These are phyloP conservation scores for Podargus strigoides DNA, from an alignment of 2,797 vertebrate genomes.

Conservation along the genomic window DNA sequence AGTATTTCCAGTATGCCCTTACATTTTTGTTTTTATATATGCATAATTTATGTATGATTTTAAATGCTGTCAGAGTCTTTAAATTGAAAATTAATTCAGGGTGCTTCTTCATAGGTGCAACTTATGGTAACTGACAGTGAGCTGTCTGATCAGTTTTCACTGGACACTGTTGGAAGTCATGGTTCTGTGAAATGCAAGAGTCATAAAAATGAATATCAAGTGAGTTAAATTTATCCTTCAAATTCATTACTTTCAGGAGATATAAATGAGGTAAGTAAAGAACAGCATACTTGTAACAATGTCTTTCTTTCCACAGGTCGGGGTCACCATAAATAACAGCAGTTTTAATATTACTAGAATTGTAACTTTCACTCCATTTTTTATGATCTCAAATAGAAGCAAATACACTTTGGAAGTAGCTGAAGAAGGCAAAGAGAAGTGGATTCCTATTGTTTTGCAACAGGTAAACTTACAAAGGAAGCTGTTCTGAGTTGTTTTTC, in stretches of 20 bases:
- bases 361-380: slow-evolving; percentile 94
- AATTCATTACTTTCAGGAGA: background rate
- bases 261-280: background rate
- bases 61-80: background rate
- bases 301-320: slow-evolving; percentile 76
- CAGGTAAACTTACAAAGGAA: slow-evolving; percentile 76
- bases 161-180: slow-evolving; percentile 96
- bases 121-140: slow-evolving; percentile 97
- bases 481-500: background rate
- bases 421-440: slow-evolving; percentile 83
- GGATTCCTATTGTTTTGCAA: slow-evolving; percentile 83
- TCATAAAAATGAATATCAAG: slow-evolving; percentile 88
- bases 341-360: slow-evolving; percentile 97
- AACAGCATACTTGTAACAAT: background rate
- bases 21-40: background rate
- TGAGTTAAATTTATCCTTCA: slow-evolving; percentile 64
- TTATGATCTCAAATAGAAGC: slow-evolving; percentile 92
- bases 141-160: slow-evolving; percentile 90
- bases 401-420: slow-evolving; percentile 83
- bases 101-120: slow-evolving; percentile 80
- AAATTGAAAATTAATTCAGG: background rate
- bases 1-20: background rate
- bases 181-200: slow-evolving; percentile 95
- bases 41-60: background rate
- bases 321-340: slow-evolving; percentile 91